A percentile compares a stretch with the other conserved stretches of the same genome.
Conservation (phyloP, 2,113 vertebrate species). For the Struthio camelus region DNA sequence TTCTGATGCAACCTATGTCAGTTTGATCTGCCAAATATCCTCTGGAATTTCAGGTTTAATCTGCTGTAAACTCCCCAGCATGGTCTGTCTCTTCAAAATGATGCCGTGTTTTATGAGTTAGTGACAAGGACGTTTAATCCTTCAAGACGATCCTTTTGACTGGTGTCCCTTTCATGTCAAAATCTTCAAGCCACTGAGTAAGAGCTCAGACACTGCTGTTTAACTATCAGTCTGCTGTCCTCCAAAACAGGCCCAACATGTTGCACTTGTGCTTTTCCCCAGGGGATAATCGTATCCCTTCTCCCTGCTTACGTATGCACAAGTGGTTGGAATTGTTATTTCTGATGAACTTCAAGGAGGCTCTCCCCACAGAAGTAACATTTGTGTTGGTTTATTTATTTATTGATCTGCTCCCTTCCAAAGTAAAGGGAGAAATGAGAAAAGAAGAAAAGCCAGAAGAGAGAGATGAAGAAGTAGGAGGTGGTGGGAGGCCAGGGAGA, state of each 20-base stretch:
- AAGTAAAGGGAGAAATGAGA: not conserved
- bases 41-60: conserved; percentile 14
- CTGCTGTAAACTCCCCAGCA: not conserved
- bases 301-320: not conserved
- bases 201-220: not conserved
- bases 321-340: not conserved
- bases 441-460: not conserved
- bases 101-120: not conserved
- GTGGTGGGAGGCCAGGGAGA: not conserved
- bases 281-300: not conserved
- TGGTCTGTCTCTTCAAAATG: not conserved
- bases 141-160: conserved; percentile 4
- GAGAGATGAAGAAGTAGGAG: conserved; percentile 10
- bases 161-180: conserved; percentile 40
- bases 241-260: not conserved
- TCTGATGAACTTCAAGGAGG: conserved; percentile 50
- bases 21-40: not conserved
- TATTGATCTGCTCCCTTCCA: conserved; percentile 41
- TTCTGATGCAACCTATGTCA: not conserved
- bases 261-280: not conserved
- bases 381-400: conserved; percentile 55
- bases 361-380: not conserved
- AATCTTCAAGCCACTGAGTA: not conserved
- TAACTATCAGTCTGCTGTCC: not conserved
- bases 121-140: conserved; percentile 55